Evolutionary conservation across 2,888 invertebrate genomes (phyloP).

Genomic region (Brenthis ino): DNA sequence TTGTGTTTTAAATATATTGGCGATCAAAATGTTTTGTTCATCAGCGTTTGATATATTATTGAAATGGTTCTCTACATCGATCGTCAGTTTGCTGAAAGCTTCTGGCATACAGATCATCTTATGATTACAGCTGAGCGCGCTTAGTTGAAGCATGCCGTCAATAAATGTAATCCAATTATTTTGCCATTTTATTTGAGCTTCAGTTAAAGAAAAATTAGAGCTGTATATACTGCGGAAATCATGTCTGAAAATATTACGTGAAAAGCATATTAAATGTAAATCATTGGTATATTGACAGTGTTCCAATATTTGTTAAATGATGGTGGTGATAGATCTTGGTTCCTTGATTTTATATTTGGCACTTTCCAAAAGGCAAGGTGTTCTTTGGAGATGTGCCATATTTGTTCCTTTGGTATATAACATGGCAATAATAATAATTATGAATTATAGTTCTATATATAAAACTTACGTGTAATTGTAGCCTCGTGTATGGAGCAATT

Average conservation of each 20-base stretch:
- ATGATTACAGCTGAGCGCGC: conserved; percentile 82
- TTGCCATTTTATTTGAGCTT: conserved; percentile 81
- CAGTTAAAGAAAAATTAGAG: conserved; percentile 48
- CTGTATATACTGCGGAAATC: conserved; percentile 53
- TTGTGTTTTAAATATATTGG: conserved; percentile 42
- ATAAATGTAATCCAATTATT: conserved; percentile 91
- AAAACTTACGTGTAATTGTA: conserved; percentile 12
- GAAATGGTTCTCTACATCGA: conserved; percentile 48
- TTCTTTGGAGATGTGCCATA: too few relatives aligned
- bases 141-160: conserved; percentile 91
- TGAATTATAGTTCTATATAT: not conserved
- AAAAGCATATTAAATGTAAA: not conserved
- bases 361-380: too few relatives aligned
- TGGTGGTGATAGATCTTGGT: not conserved
- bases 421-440: too few relatives aligned
- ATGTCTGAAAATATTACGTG: conserved; percentile 44
- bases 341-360: too few relatives aligned
- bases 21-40: conserved; percentile 35
- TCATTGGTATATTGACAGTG: not conserved
- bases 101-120: conserved; percentile 85
- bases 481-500: not conserved
- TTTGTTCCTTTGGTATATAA: too few relatives aligned
- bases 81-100: conserved; percentile 48
- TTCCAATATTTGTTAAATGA: not conserved
- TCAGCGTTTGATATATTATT: not conserved